Evolutionary conservation across 2,113 vertebrate genomes (phyloP), one percentile per base, ranked within the genome.

Genomic region (Halcyon senegalensis): DNA sequence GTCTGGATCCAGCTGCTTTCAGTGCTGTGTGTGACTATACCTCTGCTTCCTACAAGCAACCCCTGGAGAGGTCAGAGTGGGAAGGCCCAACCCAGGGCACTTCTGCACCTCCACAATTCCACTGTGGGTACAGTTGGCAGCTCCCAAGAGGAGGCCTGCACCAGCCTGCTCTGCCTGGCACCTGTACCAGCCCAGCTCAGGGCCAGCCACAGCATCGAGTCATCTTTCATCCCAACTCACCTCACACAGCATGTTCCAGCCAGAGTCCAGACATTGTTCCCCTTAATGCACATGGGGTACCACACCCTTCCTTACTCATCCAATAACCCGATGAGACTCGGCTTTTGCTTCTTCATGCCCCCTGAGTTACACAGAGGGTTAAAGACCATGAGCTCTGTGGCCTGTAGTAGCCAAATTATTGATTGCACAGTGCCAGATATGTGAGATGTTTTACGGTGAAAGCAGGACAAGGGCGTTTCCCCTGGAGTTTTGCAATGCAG

Each of bases 1-100:
- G 21, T 0, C 67, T 90, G 73, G 50, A 74, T 10, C n/a, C 67
- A 46, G 20, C 37, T 66, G 43, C 43, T 48, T 92, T 41, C 60
- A 58, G 24, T 28, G 44, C 39, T 70, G 68, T 31, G 24, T 14
- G 41, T 53, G 64, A 67, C 62, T 25, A 21, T 18, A 84, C 51
- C 30, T 60, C 28, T 1, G 5, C 37, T 78, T 92, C 62, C 53
- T 50, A 39, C 10, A 46, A 23, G 31, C 41, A 44, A 55, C 19
- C 58, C 16, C 17, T 30, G 10, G 12, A 35, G 25, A 70, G 60
- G 31, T 0, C 3, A 4, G 14, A 84, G 23, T 1, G 1, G 39
- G 43, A 93, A 81, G 21, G 33, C 39, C 43, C 0, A 0, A 89
- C 37, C 44, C 50, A 33, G n/a, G 48, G 33, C 53, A n/a, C 39